Percentiles rank a stretch among this genome's conserved stretches.
phyloP scores from a whole-genome alignment of 2,797 vertebrate species.

The Mycteria americana region DNA sequence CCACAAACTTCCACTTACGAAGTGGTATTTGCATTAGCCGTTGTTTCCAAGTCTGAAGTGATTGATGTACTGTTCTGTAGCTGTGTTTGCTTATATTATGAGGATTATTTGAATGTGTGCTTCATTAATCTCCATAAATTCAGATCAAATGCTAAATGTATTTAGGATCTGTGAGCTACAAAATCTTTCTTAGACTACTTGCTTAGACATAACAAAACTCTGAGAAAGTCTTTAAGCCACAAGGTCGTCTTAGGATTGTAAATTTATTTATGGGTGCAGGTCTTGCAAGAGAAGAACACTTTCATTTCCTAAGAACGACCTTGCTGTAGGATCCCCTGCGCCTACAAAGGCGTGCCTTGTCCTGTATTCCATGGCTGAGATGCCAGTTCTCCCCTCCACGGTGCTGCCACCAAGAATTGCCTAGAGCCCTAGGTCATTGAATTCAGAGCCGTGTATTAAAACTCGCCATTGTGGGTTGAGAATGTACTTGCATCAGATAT shows the following conservation, averaged over 20 bases:
- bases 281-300: not conserved
- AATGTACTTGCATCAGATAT: not conserved
- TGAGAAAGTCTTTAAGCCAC: not conserved
- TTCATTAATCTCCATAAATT: not conserved
- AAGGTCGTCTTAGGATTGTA: not conserved
- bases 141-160: not conserved
- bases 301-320: not conserved
- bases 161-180: not conserved
- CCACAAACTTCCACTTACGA: too few relatives aligned
- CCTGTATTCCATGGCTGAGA: not conserved
- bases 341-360: too few relatives aligned
- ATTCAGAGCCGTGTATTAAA: not conserved
- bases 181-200: not conserved
- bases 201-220: not conserved
- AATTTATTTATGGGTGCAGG: not conserved
- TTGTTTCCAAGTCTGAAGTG: not conserved
- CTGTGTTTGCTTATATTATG: not conserved
- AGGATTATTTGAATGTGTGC: not conserved
- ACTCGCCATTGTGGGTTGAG: too few relatives aligned
- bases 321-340: not conserved
- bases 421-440: not conserved
- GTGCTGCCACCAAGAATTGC: not conserved
- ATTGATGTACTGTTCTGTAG: not conserved
- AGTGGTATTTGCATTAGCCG: not conserved
- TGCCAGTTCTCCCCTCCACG: not conserved